Percentiles rank a stretch among this genome's conserved stretches.
Conservation (phyloP, 2,888 invertebrate genomes). For the Dicyrtomina minuta region DNA sequence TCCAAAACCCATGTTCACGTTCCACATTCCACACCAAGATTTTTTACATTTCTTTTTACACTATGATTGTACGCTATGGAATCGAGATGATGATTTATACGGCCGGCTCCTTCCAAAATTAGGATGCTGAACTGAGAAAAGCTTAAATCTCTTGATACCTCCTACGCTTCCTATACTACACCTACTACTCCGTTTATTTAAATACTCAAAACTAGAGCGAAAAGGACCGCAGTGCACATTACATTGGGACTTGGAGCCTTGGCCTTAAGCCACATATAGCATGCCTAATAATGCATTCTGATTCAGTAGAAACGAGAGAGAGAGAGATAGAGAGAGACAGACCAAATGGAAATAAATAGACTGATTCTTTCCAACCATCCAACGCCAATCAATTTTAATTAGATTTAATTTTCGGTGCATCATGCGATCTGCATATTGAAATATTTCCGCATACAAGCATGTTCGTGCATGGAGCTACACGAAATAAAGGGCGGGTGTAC, state of each 20-base stretch:
- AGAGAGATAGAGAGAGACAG: not conserved
- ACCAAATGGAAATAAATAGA: not conserved
- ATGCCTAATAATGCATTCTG: not conserved
- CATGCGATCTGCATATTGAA: not conserved
- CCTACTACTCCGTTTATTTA: not conserved
- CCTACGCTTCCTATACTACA: not conserved
- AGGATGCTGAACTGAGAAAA: no score
- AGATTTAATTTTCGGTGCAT: constrained; percentile 23
- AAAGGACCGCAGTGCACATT: not conserved
- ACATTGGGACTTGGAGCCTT: not conserved
- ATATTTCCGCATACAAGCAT: no score
- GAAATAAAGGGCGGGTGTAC: no score
- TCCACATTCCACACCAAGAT: not conserved
- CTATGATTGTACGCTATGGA: no score
- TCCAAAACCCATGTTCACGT: not conserved
- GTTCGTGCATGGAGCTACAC: no score
- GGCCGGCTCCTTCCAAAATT: no score
- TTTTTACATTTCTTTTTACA: no score
- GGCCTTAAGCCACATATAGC: no score
- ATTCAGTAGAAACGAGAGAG: not conserved
- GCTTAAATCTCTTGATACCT: no score
- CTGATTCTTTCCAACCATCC: not conserved
- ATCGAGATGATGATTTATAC: no score
- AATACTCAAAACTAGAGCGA: no score
- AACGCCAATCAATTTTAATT: constrained; percentile 24